These are phyloP conservation scores for Ceyx erithaca DNA, from an alignment of 2,797 vertebrate genomes.

Conservation along the genomic window DNA sequence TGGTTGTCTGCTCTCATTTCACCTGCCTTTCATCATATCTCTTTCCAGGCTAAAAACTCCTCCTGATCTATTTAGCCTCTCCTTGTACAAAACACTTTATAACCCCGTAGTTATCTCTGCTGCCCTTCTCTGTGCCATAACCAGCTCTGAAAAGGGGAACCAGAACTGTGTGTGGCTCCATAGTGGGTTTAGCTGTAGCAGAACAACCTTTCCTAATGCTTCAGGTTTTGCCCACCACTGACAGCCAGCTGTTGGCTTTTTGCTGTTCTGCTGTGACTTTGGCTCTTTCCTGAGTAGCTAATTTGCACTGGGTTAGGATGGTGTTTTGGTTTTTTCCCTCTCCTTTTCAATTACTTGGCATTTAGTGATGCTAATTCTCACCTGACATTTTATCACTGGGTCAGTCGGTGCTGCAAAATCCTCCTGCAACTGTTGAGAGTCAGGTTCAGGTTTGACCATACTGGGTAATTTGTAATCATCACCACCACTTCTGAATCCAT, in stretches of 20 bases:
- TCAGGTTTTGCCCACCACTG: background rate
- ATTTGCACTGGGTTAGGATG: background rate
- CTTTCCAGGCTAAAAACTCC: background rate
- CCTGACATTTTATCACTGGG: background rate
- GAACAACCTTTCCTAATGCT: background rate
- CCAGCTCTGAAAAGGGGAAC: background rate
- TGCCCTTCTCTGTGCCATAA: background rate
- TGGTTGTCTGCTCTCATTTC: background rate
- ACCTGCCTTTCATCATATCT: background rate
- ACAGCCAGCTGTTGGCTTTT: background rate
- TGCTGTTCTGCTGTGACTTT: background rate
- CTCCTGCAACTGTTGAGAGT: background rate
- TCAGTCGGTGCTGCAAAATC: background rate
- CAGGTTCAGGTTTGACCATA: background rate
- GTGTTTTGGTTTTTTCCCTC: too few relatives aligned
- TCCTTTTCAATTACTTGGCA: background rate
- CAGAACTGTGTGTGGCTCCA: accelerated
- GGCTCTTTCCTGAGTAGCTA: background rate
- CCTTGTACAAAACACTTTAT: background rate
- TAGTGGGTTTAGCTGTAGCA: background rate
- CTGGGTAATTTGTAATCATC: background rate
- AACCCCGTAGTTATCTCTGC: background rate
- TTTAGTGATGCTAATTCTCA: conserved; percentile 27
- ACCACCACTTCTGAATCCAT: background rate
- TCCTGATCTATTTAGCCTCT: background rate